Evolutionary conservation across 2,113 vertebrate species (phyloP).

Genomic region (Erythrocercus mccallii): DNA sequence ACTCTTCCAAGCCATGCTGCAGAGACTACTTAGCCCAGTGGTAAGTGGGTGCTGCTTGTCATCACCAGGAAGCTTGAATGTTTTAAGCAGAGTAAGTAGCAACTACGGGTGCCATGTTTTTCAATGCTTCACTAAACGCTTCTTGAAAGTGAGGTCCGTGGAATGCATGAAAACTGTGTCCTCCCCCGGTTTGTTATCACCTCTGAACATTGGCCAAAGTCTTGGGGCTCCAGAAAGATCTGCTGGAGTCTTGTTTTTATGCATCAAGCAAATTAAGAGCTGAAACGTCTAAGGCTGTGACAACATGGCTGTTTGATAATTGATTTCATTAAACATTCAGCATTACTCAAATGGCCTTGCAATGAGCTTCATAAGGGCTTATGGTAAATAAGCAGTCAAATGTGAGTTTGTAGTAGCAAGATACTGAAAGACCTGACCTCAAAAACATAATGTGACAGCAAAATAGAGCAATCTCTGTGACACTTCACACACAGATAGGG

Average conservation of each 20-base stretch:
- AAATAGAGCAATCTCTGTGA: not conserved
- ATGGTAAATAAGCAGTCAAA: not conserved
- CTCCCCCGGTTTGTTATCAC: not conserved
- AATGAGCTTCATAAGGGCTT: not conserved
- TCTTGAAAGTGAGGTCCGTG: not conserved
- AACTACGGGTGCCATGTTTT: not conserved
- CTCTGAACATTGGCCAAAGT: not conserved
- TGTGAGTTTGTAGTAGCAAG: not conserved
- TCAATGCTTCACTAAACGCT: not conserved
- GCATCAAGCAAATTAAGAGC: not conserved
- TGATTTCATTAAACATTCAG: not conserved
- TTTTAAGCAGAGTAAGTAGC: not conserved
- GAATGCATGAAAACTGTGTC: not conserved
- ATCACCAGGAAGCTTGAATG: not conserved
- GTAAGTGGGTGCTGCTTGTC: conserved; percentile 1
- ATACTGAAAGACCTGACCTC: not conserved
- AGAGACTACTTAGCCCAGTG: not conserved
- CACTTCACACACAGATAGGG: not conserved
- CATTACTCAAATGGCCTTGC: not conserved
- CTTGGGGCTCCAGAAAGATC: not conserved
- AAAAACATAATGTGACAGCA: not conserved
- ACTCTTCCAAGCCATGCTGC: not conserved
- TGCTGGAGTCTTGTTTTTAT: not conserved
- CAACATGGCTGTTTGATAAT: not conserved
- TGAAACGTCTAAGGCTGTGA: not conserved